Evolutionary conservation across 2,888 invertebrate genomes (phyloP), one percentile per base, ranked within the genome.

Genomic region (Thera obeliscata): DNA sequence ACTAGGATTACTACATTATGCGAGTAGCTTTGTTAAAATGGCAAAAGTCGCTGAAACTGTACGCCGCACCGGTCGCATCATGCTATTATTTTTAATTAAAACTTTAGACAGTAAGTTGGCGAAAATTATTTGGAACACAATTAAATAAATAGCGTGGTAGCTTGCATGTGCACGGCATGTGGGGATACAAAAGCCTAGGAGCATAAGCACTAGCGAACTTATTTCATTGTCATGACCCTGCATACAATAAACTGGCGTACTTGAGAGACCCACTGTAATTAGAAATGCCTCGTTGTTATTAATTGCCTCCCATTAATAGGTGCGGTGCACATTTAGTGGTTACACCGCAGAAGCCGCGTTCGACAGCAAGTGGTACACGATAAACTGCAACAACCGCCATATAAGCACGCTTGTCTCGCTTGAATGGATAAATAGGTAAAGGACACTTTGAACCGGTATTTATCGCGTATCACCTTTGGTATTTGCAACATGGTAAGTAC

Each of bases 261-360:
- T 57, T 52, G 50, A 56, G 65, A 52, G 48, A 64, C 61, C 55
- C 43, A 9, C 9, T 46, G 65, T 77, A 76, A 81, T 82, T 77
- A 82, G 75, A 75, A 71, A 54, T 72, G 69, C 69, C 71, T 67
- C 70, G 74, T 71, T 74, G 67, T 70, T 64, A 70, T 65, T 65
- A 70, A 65, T 70, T 69, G 62, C 73, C 48, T 61, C 63, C 62
- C 66, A 69, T 69, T 74, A 64, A 74, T 69, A 66, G 56, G 56
- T 56, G 48, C 36, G 61, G 60, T 64, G 46, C 65, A 69, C 65
- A 64, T 69, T 64, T 38, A 38, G 59, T 52, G 66, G 56, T 52
- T 46, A 41, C 41, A 41, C 41, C 35, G 35, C 38, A 22, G 33
- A 50, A 60, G 56, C 56, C 41, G 8, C 56, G 8, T 52, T 36